Base-by-base conservation (phyloP, 2,888 invertebrate genomes). In the Congeria kusceri region DNA sequence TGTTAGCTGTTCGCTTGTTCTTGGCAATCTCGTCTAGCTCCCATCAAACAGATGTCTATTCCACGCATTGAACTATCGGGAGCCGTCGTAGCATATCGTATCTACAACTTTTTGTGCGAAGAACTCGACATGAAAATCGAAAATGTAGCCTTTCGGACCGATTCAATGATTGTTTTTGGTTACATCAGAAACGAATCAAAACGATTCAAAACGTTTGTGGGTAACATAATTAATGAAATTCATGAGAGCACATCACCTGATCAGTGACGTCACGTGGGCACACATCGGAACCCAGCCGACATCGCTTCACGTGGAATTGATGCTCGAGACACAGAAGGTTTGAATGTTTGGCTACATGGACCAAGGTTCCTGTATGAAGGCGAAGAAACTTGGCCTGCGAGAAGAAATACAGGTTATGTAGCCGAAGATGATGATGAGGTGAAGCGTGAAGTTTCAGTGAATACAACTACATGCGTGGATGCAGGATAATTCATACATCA, bases 141-240 rank as follows among this genome's bases (percentile, higher is more conserved):
- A 18, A 23, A 58, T 27, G 63, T 56, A 11, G 23, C 46, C 3
- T 83, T 68, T 29, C 77, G 84, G 71, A 77, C 72, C 7, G 76
- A 77, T 53, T 84, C 83, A 39, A 72, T 27, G 32, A 62, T 74
- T 13, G 71, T 77, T 3, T 44, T 76, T 23, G 76, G 67, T 0
- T 70, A 80, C 56, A 80, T 83, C 23, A 65, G 32, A 46, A 83
- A 79, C 49, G 58, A 29, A 9, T 25, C 73, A 23, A 20, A 62
- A 15, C 61, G 76, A 11, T 82, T 82, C 44, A 67, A 82, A 23
- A 76, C 76, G 2, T 82, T 82, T 61, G 79, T 79, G n/a, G 82
- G 68, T 0, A 79, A 79, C 65, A 3, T 64, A 28, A 4, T 72
- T 18, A 39, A 58, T 7, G 0, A 18, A 20, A 73, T 73, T 11